Evolutionary conservation across 2,888 invertebrate species (phyloP), one percentile per base, ranked within the genome.

Genomic region (Eupelmus urozonus): DNA sequence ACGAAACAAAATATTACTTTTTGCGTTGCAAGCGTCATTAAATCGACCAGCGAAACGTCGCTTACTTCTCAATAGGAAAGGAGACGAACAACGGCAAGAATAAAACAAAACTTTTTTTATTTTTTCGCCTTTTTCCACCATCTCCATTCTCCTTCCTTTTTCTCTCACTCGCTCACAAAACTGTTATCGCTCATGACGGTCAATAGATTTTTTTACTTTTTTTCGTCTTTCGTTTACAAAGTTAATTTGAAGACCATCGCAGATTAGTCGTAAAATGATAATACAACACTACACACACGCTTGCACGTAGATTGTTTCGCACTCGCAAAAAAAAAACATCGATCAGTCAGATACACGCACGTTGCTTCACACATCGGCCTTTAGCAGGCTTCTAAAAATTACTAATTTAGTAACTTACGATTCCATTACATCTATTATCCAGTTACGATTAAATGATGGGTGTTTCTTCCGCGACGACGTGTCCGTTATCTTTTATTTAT

Each of bases 41-140:
- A 69, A 76, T 65, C 70, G 65, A 76, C 76, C 76, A 71, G 65
- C 71, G 71, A 66, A 70, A 57, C 65, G 29, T 45, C 51, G 45
- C 67, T 78, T 53, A 23, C 42, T 60, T 29, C 34, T 20, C n/a
- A 65, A 73, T 67, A 45, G 25, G 34, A 67, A 55, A 55, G 53
- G 27, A 73, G 62, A 67, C 25, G 23, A 55, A 45, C 45, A 16
- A 70, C 55, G 11, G n/a, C 27, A 59, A 66, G 18, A 60, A 55
- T 25, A 49, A 45, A 63, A 7, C 4, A 45, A 45, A 45, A 45
- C 2, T 45, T 45, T 34, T 34, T 34, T 34, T 34, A 34, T 34
- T 9, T 9, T 34, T 62, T 40, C 51, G 20, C 18, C 18, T 57
- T 67, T 63, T 45, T 16, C 16, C 51, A 27, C 51, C 40, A 53